A percentile compares a stretch with the other conserved stretches of the same genome.
These are phyloP conservation scores for Phainopepla nitens DNA, from an alignment of 2,113 vertebrate genomes.

Conservation along the genomic window DNA sequence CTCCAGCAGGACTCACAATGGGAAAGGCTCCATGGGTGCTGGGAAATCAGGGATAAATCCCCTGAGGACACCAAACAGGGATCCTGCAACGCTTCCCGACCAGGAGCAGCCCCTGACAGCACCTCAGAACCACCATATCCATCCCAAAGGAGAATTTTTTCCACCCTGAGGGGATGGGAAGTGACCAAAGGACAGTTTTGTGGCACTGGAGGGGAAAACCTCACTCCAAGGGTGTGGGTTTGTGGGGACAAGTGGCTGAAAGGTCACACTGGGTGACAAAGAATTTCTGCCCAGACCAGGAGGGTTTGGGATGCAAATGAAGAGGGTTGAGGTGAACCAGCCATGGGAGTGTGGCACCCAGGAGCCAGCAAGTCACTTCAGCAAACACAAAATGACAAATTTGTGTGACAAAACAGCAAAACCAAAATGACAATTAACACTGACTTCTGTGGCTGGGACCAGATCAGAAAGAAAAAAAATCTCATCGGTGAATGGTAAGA, in stretches of 20 bases:
- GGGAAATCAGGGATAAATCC: background rate
- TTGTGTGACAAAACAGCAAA: no score
- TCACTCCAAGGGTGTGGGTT: background rate
- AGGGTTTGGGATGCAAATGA: background rate
- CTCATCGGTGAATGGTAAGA: background rate
- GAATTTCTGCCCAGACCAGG: background rate
- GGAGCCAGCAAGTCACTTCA: background rate
- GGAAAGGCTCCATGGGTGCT: background rate
- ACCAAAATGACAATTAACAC: background rate
- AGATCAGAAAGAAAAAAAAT: background rate
- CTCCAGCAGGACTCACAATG: background rate
- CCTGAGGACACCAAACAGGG: background rate
- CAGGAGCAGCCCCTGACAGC: background rate
- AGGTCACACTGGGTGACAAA: background rate
- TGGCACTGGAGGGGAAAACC: background rate
- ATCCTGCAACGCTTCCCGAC: background rate
- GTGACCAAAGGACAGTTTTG: background rate
- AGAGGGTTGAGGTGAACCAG: constrained; percentile 24
- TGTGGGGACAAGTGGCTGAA: background rate
- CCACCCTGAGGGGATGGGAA: background rate
- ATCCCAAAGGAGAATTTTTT: background rate
- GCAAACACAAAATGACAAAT: background rate
- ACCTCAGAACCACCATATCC: background rate
- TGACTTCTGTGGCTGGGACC: background rate
- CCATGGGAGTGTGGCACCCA: background rate